Conservation (phyloP, 2,888 invertebrate genomes). For the Epinotia demarniana region DNA sequence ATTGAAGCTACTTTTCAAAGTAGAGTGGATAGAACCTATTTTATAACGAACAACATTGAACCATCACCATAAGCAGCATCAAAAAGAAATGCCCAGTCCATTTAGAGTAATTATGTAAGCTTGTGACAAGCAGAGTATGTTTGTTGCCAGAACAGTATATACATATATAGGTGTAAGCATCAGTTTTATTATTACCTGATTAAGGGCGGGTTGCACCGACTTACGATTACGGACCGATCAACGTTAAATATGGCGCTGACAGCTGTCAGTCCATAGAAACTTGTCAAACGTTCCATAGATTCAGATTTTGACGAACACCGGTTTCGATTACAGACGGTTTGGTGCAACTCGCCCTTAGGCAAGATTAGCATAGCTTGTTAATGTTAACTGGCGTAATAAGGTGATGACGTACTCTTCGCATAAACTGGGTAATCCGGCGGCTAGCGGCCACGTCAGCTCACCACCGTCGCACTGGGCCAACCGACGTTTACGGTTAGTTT, state of each 20-base stretch:
- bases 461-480: slow-evolving; percentile 17
- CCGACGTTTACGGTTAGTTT: slow-evolving; percentile 41
- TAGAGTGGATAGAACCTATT: background rate
- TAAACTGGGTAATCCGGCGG: background rate
- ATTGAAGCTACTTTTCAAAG: too few species aligned
- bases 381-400: slow-evolving; percentile 1
- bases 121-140: background rate
- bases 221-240: too few species aligned
- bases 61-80: background rate
- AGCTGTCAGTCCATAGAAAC: too few species aligned
- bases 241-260: too few species aligned
- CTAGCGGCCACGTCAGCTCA: slow-evolving; percentile 16
- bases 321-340: too few species aligned
- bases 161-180: background rate
- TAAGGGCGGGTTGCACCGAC: too few species aligned
- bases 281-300: too few species aligned
- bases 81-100: background rate
- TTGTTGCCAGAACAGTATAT: background rate
- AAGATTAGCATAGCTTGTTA: background rate
- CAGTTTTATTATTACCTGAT: background rate
- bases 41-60: background rate
- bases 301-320: too few species aligned
- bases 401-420: background rate
- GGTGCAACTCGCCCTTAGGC: too few species aligned
- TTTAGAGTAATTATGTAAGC: background rate